Base-by-base conservation (phyloP, 2,888 invertebrate species). In the Cryptophagus acutangulus region DNA sequence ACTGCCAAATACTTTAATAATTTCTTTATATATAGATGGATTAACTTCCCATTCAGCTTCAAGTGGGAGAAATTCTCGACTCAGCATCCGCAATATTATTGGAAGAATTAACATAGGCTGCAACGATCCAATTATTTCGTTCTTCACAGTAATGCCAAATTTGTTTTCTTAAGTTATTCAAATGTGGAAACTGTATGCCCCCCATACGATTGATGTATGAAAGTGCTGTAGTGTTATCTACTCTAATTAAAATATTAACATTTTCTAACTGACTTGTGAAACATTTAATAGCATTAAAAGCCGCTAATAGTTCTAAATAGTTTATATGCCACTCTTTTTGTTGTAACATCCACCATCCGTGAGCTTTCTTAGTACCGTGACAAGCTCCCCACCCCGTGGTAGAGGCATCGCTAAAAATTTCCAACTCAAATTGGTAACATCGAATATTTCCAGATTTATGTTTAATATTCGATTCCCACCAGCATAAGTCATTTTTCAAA, bases 401-500 rank as follows among this genome's bases (percentile, higher is more conserved):
- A 3, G 55, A 56, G 3, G 52, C 52, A 33, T 55, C 55, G 9
- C 51, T 38, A 35, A 40, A 57, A 28, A 52, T 50, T 42, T 41
- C 25, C 18, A 33, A 16, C 6, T 33, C 5, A 35, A 29, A 45
- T 8, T n/a, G 20, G 13, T 37, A 15, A 9, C 20, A 28, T 2
- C 30, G 12, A 17, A 54, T 46, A 10, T 36, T 43, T 8, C 16
- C 12, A 10, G 33, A 20, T 20, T 6, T n/a, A 8, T n/a, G 6
- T 8, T 20, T 20, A 8, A 20, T 20, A n/a, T 20, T 6, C n/a
- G 49, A n/a, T n/a, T n/a, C n/a, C n/a, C n/a, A 57, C 54, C 52
- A 57, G 12, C 36, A 38, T 16, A 55, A 37, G 13, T 57, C 56
- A n/a, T 26, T 16, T 29, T 8, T 13, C 17, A 49, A 14, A 16